These are phyloP conservation scores for Dipodomys merriami DNA, from an alignment of 2,113 vertebrate species.

Conservation along the genomic window DNA sequence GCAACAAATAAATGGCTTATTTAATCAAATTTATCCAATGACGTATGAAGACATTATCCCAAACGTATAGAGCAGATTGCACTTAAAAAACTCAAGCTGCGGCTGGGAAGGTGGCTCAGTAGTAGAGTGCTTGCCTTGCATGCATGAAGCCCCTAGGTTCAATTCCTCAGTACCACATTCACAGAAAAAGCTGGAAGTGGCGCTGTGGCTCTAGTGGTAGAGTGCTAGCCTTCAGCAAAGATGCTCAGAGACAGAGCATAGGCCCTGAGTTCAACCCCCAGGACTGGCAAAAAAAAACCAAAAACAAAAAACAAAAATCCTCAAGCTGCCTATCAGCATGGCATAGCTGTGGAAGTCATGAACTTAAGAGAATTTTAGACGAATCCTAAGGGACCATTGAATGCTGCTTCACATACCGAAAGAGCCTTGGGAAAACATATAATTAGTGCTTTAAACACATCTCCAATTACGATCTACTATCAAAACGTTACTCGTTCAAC, in stretches of 20 bases:
- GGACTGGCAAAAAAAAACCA: too few relatives aligned
- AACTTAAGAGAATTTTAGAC: neutral
- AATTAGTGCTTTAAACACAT: neutral
- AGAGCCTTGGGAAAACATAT: accelerated
- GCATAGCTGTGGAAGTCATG: neutral
- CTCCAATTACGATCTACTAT: neutral
- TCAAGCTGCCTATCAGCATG: neutral
- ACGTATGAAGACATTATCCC: neutral
- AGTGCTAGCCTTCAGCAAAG: too few relatives aligned
- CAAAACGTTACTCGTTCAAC: too few relatives aligned
- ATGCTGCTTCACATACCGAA: neutral
- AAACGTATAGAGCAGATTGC: neutral
- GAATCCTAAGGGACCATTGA: accelerated
- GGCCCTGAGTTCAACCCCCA: too few relatives aligned
- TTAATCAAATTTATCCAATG: neutral
- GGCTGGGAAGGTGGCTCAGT: too few relatives aligned
- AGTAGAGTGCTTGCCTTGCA: too few relatives aligned
- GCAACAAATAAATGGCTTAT: neutral
- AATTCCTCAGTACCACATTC: too few relatives aligned
- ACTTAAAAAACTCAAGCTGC: too few relatives aligned
- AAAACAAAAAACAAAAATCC: neutral
- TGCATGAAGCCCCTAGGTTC: too few relatives aligned
- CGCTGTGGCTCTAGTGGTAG: too few relatives aligned
- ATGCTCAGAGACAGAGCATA: too few relatives aligned
- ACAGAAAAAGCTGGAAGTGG: too few relatives aligned